Percentiles rank a stretch among this genome's conserved stretches.
These are phyloP conservation scores for human (Homo sapiens) DNA, from an alignment of 2,113 vertebrate genomes.

Conservation along the genomic window GRCh38 chr9:107226001-107226500, in stretches of 20 bases:
- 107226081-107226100: not conserved
- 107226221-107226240: not conserved
- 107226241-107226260: not conserved
- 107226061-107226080: not conserved
- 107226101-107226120: not conserved
- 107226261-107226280: not conserved
- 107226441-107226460: not conserved
- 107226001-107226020: no score
- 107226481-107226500: not conserved
- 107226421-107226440: not conserved
- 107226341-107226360: not conserved
- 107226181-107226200: not conserved
- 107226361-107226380: not conserved
- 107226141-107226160: constrained; percentile 2
- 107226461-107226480: not conserved
- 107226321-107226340: not conserved
- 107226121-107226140: not conserved
- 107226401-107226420: not conserved
- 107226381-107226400: not conserved
- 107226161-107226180: not conserved
- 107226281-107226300: not conserved
- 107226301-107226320: constrained; percentile 30
- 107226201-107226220: not conserved
- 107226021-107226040: no score
- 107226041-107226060: not conserved